phyloP scores from a whole-genome alignment of 2,797 vertebrate species.

The Pipistrellus kuhlii region DNA sequence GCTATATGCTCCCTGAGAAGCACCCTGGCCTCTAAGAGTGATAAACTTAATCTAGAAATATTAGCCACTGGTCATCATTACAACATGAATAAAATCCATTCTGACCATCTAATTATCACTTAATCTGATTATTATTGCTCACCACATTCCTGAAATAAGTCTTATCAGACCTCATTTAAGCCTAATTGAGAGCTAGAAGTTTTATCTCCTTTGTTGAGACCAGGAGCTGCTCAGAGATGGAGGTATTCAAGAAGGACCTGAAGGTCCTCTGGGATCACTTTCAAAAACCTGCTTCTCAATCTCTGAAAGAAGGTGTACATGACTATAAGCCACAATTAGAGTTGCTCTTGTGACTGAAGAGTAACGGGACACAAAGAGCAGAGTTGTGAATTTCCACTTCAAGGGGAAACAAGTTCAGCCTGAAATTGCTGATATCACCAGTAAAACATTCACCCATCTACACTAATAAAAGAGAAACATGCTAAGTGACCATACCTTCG shows the following conservation, averaged over 20 bases:
- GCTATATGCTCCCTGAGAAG: not conserved
- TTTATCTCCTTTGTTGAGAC: not conserved
- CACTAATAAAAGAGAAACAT: too few relatives aligned
- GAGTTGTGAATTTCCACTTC: not conserved
- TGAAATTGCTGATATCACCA: not conserved
- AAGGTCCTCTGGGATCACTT: not conserved
- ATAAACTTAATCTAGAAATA: not conserved
- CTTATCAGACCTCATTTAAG: not conserved
- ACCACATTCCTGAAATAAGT: not conserved
- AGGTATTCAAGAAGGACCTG: not conserved
- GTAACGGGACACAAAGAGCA: not conserved
- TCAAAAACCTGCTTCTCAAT: not conserved
- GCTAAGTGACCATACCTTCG: too few relatives aligned
- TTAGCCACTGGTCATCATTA: not conserved
- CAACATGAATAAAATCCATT: not conserved
- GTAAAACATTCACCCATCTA: not conserved
- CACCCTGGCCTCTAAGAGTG: not conserved
- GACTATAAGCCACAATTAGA: not conserved
- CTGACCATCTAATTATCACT: not conserved
- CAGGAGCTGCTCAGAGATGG: not conserved
- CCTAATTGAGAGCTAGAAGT: not conserved
- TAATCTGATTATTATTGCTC: not conserved
- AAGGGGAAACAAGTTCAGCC: not conserved
- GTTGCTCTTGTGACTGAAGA: not conserved
- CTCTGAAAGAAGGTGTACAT: not conserved